Evolutionary conservation across 2,888 invertebrate species (phyloP), one percentile per base, ranked within the genome.

Genomic region (Lutraria lutraria): DNA sequence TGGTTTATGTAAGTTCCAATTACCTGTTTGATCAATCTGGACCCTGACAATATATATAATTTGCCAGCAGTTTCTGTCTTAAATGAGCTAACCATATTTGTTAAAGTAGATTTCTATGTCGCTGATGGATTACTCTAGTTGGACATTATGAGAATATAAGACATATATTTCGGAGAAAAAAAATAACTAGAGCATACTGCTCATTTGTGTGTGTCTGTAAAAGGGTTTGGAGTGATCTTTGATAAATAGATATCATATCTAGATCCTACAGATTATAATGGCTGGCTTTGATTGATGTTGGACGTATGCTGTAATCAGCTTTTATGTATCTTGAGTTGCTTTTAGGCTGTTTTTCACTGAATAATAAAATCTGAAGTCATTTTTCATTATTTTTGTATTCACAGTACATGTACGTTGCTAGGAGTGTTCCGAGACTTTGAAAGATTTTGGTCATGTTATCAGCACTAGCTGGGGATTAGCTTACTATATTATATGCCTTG

Each of bases 91-190:
- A 68, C n/a, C 25, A 25, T 25, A 68, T 68, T 68, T 68, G 63
- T 68, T 68, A 25, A 68, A 68, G 63, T 68, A 68, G 63, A 68
- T n/a, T 68, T n/a, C 10, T 68, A 68, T 68, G 63, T 68, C 63
- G 4, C 25, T 68, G 63, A 68, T 68, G 25, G 13, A 68, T 68
- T n/a, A 2, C 25, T n/a, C n/a, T 68, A 13, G n/a, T 25, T 13
- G 63, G 63, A 68, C n/a, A 13, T 0, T 68, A 68, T 68, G 25
- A 43, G 8, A 68, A 68, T 68, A 25, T 68, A 25, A 25, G 56
- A 56, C 25, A 68, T 68, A 68, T 68, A 4, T 68, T 68, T 68
- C 12, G 3, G 63, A 8, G 10, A 25, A 25, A 56, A 8, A 25
- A 25, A 68, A 56, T 16, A 68, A n/a, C 25, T 68, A 13, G 63